A percentile compares a stretch with the other conserved stretches of the same genome.
Evolutionary conservation across 1,140 invertebrate species (phyloP).

Genomic region (Papilio helenus): DNA sequence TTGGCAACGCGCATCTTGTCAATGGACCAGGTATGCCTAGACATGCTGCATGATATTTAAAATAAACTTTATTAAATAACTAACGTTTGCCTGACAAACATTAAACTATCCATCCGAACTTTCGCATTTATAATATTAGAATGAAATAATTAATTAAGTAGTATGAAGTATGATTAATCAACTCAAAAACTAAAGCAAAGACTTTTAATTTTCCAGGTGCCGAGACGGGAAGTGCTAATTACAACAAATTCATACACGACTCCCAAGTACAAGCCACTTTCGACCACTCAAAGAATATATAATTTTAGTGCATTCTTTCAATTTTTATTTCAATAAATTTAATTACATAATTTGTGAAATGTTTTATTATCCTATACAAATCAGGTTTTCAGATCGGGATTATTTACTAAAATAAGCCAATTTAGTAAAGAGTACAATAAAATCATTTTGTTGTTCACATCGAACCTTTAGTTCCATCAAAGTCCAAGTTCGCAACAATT

Average conservation of each 20-base stretch:
- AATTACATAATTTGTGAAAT: neutral
- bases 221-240: conserved; percentile 48
- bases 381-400: neutral
- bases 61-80: no score
- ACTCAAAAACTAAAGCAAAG: neutral
- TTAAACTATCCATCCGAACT: no score
- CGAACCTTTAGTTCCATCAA: no score
- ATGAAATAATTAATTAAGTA: no score
- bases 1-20: conserved; percentile 59
- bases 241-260: conserved; percentile 64
- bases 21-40: conserved; percentile 53
- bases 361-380: neutral
- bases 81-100: neutral
- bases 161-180: no score
- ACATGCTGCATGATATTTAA: no score
- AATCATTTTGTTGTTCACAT: no score
- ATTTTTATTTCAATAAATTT: conserved; percentile 1
- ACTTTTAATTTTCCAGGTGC: conserved; percentile 50
- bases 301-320: neutral
- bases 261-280: conserved; percentile 61
- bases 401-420: neutral
- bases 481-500: no score
- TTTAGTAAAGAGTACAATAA: no score
- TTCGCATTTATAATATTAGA: no score
- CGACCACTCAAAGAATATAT: conserved; percentile 66